These are phyloP conservation scores for Drosophila orena DNA, from an alignment of 1,140 invertebrate genomes.

Conservation along the genomic window DNA sequence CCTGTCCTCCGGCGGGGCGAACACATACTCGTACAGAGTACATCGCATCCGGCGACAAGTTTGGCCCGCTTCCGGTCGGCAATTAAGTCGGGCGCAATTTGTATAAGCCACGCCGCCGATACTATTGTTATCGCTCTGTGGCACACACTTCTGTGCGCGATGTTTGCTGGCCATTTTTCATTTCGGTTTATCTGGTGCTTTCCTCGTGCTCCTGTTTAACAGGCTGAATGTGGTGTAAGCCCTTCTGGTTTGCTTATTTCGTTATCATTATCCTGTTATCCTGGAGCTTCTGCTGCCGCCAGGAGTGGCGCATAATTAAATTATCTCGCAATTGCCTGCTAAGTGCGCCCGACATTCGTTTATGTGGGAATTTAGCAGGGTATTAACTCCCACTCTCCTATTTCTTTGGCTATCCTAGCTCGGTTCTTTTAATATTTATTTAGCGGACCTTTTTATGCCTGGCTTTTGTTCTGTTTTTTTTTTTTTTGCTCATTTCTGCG, in stretches of 20 bases:
- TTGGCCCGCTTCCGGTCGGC: slow-evolving; percentile 34
- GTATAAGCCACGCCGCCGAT: slow-evolving; percentile 57
- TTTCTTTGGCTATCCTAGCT: slow-evolving; percentile 23
- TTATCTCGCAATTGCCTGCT: slow-evolving; percentile 80
- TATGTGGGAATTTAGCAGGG: slow-evolving; percentile 61
- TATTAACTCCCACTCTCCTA: slow-evolving; percentile 27
- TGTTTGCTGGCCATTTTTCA: slow-evolving; percentile 58
- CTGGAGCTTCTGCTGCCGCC: slow-evolving; percentile 28
- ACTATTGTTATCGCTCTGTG: slow-evolving; percentile 68
- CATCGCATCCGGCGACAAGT: slow-evolving; percentile 47
- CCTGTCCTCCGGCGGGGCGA: slow-evolving; percentile 22
- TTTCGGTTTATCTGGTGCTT: slow-evolving; percentile 60
- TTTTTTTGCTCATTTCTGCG: slow-evolving; percentile 14
- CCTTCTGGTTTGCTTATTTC: slow-evolving; percentile 72
- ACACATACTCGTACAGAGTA: slow-evolving; percentile 23
- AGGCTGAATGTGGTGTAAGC: slow-evolving; percentile 40
- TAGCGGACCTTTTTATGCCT: slow-evolving; percentile 43
- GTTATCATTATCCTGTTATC: slow-evolving; percentile 82
- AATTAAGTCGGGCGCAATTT: slow-evolving; percentile 63
- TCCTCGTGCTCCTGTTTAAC: slow-evolving; percentile 46
- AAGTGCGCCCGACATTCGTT: slow-evolving; percentile 74
- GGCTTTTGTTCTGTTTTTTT: slow-evolving; percentile 67
- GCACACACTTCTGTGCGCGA: slow-evolving; percentile 26
- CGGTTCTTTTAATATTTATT: slow-evolving; percentile 69
- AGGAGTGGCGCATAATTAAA: slow-evolving; percentile 71